Conservation (phyloP, 2,888 invertebrate species). For the Baccha elongata region DNA sequence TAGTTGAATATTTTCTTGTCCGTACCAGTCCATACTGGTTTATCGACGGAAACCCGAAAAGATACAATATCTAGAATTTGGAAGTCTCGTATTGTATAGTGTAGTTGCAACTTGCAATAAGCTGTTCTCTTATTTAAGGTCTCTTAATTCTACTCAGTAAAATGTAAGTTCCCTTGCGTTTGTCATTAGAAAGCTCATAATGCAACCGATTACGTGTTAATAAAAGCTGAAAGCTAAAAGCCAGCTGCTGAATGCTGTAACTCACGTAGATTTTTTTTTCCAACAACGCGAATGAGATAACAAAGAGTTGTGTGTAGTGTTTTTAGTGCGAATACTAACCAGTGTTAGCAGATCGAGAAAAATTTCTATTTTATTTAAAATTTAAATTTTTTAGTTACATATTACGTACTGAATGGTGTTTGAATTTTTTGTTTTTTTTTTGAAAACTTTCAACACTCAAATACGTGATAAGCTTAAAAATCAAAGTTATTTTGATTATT, state of each 20-base stretch:
- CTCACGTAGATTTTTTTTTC: conserved; percentile 23
- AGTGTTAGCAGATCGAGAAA: background rate
- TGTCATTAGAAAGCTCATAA: conserved; percentile 45
- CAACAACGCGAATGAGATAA: conserved; percentile 24
- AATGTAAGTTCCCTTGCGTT: conserved; percentile 37
- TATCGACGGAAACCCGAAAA: conserved; percentile 47
- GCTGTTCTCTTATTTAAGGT: conserved; percentile 30
- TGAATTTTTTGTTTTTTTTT: no score
- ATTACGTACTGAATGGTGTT: no score
- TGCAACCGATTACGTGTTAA: conserved; percentile 59
- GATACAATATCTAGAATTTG: conserved; percentile 21
- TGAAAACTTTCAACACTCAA: no score
- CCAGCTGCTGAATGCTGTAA: conserved; percentile 72
- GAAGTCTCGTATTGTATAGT: background rate
- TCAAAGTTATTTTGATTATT: no score
- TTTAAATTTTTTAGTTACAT: no score
- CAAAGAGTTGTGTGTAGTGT: background rate
- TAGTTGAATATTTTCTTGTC: conserved; percentile 21
- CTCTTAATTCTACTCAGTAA: conserved; percentile 36
- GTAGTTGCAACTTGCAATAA: conserved; percentile 14
- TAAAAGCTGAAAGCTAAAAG: conserved; percentile 49
- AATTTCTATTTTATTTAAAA: background rate
- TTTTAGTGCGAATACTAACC: background rate
- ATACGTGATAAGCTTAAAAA: no score
- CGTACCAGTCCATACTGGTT: conserved; percentile 52